These are phyloP conservation scores for Nasonia oneida DNA, from an alignment of 2,888 invertebrate genomes.

Conservation along the genomic window DNA sequence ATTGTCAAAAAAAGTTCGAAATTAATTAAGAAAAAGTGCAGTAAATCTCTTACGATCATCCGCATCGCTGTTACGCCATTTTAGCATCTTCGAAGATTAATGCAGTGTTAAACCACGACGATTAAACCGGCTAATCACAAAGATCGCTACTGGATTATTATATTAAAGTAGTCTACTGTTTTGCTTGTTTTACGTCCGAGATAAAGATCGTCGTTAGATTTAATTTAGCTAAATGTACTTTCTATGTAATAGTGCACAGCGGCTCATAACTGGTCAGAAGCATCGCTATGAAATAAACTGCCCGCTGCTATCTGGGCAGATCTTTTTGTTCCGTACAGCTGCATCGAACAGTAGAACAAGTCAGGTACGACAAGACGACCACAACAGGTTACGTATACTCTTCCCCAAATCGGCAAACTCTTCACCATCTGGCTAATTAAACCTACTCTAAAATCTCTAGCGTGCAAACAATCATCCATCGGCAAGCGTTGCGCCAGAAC, in stretches of 20 bases:
- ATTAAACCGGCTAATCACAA: not conserved
- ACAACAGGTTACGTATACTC: not conserved
- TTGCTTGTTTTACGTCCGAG: not conserved
- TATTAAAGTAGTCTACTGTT: not conserved
- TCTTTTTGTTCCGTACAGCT: too few relatives aligned
- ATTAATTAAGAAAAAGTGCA: not conserved
- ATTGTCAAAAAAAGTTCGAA: not conserved
- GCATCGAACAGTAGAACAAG: not conserved
- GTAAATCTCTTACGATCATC: not conserved
- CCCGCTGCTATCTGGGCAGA: too few relatives aligned
- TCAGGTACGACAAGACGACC: not conserved
- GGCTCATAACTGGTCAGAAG: not conserved
- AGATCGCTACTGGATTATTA: not conserved
- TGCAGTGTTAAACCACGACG: not conserved
- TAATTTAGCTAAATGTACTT: not conserved
- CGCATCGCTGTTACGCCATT: not conserved
- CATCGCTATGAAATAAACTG: too few relatives aligned
- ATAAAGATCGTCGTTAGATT: not conserved
- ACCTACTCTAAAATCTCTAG: not conserved
- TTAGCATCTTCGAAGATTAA: conserved; percentile 4
- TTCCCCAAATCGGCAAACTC: not conserved
- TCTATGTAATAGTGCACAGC: not conserved
- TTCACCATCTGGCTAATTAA: not conserved
- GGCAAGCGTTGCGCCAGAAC: not conserved
- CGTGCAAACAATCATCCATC: not conserved